These are phyloP conservation scores for Zonitis immaculata DNA, from an alignment of 2,888 invertebrate genomes.

Conservation along the genomic window DNA sequence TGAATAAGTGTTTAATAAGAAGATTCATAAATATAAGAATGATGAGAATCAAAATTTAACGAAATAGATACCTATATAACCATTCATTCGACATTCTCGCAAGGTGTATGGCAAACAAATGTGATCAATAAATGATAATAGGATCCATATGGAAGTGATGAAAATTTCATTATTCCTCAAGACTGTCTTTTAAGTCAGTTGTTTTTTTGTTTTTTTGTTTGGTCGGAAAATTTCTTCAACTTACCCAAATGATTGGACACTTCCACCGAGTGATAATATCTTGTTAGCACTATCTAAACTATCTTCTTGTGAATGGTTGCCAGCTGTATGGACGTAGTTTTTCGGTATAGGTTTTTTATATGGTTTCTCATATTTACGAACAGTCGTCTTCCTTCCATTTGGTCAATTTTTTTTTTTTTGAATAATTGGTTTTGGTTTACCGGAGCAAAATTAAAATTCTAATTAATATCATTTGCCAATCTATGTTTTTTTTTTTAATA, in stretches of 20 bases:
- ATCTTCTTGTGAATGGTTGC: constrained; percentile 74
- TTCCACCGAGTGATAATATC: constrained; percentile 68
- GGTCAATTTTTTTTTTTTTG: constrained; percentile 12
- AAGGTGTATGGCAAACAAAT: constrained; percentile 9
- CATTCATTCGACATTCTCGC: constrained; percentile 14
- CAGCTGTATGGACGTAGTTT: constrained; percentile 65
- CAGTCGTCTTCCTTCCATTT: constrained; percentile 79
- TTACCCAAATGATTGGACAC: constrained; percentile 71
- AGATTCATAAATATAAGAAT: background rate
- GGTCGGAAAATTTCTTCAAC: too few relatives aligned
- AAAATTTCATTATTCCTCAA: constrained; percentile 16
- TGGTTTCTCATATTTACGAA: constrained; percentile 84
- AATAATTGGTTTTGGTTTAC: constrained; percentile 22
- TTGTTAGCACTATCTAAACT: constrained; percentile 76
- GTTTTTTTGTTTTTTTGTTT: too few relatives aligned
- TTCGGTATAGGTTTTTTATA: constrained; percentile 80
- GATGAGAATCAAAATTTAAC: background rate
- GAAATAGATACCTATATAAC: background rate
- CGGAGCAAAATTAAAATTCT: constrained; percentile 24
- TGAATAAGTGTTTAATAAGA: constrained; percentile 1
- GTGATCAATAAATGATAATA: background rate
- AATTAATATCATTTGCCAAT: constrained; percentile 23
- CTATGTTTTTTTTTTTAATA: too few relatives aligned
- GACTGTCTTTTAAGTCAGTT: too few relatives aligned
- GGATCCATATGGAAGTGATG: background rate